Evolutionary conservation across 2,888 invertebrate species (phyloP), one percentile per base, ranked within the genome.

Genomic region (Eugnorisma glareosa): DNA sequence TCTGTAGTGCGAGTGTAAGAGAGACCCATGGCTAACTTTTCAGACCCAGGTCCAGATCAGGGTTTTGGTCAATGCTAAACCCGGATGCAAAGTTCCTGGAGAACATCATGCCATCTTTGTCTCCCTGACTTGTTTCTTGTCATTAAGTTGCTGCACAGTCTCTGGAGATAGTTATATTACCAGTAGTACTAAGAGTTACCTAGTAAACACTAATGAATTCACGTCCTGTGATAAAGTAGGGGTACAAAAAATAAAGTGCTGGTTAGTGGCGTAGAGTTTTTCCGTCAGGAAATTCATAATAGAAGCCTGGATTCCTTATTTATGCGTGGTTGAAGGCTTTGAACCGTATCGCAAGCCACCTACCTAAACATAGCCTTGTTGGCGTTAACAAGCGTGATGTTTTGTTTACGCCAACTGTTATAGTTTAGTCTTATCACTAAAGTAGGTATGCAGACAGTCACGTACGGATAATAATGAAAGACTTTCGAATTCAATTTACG

Each of bases 1-100:
- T 89, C 89, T 91, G 91, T 90, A 90, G 92, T 91, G 92, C 81
- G 89, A 83, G 88, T 89, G 90, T 92, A 89, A 91, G 90, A 91
- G 91, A 93, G 91, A 96, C 94, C 95, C 93, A 97, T 97, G 97
- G 97, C 97, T 96, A 96, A 96, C 92, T 94, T 97, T 90, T 95
- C 97, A 90, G 97, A 97, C 37, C 4, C 37, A 64, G 40, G 40
- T 18, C 15, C 7, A 64, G n/a, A n/a, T n/a, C n/a, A 40, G 8
- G 64, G n/a, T 35, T 40, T 63, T 40, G 10, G 18, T 15, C n/a
- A n/a, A 15, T 40, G 15, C 5, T 5, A 64, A 40, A 64, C 15
- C n/a, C 59, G 0, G 31, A 21, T 21, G 11, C 35, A 21, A 31
- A 21, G 31, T 61, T 21, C 61, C 35, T 54, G n/a, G 28, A 40